Evolutionary conservation across 2,797 vertebrate genomes (phyloP).

Genomic region (Erethizon dorsatum): DNA sequence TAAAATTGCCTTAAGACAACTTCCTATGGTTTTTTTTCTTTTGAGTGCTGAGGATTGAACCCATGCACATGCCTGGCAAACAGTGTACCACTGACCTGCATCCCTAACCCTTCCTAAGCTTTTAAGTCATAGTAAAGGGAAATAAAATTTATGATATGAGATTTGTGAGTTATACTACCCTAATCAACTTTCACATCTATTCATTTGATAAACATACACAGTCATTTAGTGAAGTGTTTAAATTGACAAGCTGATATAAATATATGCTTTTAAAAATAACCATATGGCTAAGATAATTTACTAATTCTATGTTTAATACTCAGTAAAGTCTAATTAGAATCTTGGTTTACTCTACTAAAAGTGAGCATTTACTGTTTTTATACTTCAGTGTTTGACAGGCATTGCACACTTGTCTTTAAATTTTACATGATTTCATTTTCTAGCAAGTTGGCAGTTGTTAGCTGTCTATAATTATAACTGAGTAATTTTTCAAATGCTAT

Average conservation of each 20-base stretch:
- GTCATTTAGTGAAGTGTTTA: slow-evolving; percentile 70
- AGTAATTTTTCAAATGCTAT: slow-evolving; percentile 86
- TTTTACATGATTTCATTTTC: slow-evolving; percentile 86
- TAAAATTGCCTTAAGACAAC: slow-evolving; percentile 60
- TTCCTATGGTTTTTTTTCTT: not conserved
- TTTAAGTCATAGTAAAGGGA: slow-evolving; percentile 37
- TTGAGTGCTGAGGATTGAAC: not conserved
- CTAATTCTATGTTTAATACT: slow-evolving; percentile 63
- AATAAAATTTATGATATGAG: slow-evolving; percentile 37
- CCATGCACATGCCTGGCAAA: not conserved
- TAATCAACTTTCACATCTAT: slow-evolving; percentile 60
- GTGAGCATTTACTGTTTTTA: slow-evolving; percentile 76
- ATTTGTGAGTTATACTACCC: slow-evolving; percentile 51
- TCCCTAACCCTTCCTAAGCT: not conserved
- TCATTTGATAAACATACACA: slow-evolving; percentile 21
- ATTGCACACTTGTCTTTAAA: slow-evolving; percentile 76
- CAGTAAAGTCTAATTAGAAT: slow-evolving; percentile 71
- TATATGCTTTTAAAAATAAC: slow-evolving; percentile 42
- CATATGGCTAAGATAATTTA: slow-evolving; percentile 39
- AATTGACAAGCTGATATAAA: slow-evolving; percentile 52
- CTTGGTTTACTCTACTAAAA: slow-evolving; percentile 72
- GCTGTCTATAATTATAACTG: slow-evolving; percentile 86
- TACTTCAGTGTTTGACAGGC: slow-evolving; percentile 72
- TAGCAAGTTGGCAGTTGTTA: slow-evolving; percentile 85
- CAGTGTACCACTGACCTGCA: not conserved